A percentile compares a stretch with the other conserved stretches of the same genome.
Evolutionary conservation across 2,888 invertebrate species (phyloP).

Genomic region (Graphium colonna): DNA sequence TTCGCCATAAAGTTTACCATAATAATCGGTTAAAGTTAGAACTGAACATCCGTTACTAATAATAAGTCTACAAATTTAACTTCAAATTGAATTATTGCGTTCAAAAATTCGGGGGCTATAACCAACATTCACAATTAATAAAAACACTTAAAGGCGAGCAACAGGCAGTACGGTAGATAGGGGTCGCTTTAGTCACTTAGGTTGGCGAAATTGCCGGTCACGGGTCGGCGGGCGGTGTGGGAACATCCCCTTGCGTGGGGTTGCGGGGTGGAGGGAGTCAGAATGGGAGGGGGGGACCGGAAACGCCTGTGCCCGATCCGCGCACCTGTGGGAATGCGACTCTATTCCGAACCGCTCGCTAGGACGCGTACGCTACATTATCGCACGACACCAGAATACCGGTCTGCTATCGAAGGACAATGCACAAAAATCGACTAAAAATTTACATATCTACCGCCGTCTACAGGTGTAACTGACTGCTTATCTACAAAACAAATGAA

Average conservation of each 20-base stretch:
- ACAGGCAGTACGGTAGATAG: constrained; percentile 16
- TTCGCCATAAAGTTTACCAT: no score
- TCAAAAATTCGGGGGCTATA: neutral
- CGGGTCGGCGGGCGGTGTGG: constrained; percentile 63
- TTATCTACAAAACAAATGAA: constrained; percentile 53
- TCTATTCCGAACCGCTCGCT: no score
- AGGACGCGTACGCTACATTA: no score
- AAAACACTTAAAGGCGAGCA: constrained; percentile 28
- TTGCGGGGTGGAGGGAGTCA: constrained; percentile 42
- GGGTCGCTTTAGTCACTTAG: constrained; percentile 34
- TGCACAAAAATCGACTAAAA: no score
- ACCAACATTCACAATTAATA: neutral
- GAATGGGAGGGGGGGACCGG: constrained; percentile 69
- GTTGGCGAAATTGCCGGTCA: constrained; percentile 65
- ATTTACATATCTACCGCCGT: constrained; percentile 21
- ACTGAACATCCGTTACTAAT: no score
- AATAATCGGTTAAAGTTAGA: no score
- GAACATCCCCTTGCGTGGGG: constrained; percentile 49
- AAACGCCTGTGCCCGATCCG: constrained; percentile 64
- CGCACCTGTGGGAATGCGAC: constrained; percentile 75
- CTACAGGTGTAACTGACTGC: constrained; percentile 51
- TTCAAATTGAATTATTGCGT: no score
- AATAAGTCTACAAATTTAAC: no score
- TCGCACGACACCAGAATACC: no score
- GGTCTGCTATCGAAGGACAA: constrained; percentile 26